Evolutionary conservation across 2,888 invertebrate genomes (phyloP).

Genomic region (Lasioglossum vierecki): DNA sequence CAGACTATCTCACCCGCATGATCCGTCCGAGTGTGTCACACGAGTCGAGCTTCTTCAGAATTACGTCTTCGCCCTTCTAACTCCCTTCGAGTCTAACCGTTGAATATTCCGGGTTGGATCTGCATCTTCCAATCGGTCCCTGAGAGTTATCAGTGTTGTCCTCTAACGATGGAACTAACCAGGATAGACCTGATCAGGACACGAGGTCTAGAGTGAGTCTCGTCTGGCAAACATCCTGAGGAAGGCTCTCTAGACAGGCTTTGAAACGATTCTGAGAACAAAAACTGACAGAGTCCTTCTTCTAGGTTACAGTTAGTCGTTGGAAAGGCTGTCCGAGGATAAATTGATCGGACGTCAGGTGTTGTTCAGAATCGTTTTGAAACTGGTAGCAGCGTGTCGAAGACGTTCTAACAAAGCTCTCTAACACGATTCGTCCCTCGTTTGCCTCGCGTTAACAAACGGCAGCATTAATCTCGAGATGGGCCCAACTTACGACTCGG

Average conservation of each 20-base stretch:
- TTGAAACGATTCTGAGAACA: background rate
- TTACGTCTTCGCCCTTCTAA: background rate
- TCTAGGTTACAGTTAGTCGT: no score
- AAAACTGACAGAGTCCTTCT: no score
- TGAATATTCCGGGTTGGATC: background rate
- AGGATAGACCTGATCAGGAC: background rate
- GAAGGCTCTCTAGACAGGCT: background rate
- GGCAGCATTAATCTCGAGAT: slow-evolving; percentile 33
- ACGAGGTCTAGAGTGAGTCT: background rate
- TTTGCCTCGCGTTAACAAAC: background rate
- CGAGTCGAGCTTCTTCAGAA: background rate
- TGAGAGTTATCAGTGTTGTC: background rate
- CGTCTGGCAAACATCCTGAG: background rate
- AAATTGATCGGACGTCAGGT: no score
- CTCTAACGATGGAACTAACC: background rate
- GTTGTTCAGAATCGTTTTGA: background rate
- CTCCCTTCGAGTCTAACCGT: background rate
- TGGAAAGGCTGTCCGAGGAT: no score
- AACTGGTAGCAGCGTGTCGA: background rate
- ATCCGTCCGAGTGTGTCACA: background rate
- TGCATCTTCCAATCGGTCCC: background rate
- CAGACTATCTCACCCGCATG: background rate
- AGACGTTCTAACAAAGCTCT: background rate
- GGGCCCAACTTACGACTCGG: slow-evolving; percentile 52
- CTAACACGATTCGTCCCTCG: background rate